Conservation (phyloP, 2,797 vertebrate species). For the Sebastes oblongus region DNA sequence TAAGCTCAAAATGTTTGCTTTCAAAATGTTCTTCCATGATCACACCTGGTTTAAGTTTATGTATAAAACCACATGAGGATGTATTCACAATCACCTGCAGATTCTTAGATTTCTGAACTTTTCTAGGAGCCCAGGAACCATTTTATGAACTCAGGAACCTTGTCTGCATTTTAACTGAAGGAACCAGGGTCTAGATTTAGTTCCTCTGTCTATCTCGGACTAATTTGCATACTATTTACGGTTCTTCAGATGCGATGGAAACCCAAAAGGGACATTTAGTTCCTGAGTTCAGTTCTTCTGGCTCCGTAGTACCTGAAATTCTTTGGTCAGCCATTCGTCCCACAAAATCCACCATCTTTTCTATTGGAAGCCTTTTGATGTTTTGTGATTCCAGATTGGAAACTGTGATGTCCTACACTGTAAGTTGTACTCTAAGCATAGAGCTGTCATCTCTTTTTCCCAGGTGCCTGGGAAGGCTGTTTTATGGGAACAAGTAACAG, state of each 20-base stretch:
- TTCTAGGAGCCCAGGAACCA: neutral
- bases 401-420: neutral
- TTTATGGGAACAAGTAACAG: slow-evolving; percentile 46
- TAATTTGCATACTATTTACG: no score
- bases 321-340: neutral
- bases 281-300: neutral
- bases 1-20: neutral
- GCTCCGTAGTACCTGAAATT: neutral
- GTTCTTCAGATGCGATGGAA: no score
- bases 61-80: neutral
- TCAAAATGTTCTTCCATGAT: neutral
- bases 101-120: neutral
- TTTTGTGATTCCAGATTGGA: neutral
- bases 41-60: neutral
- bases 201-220: neutral
- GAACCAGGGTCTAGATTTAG: neutral
- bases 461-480: slow-evolving; percentile 74
- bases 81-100: neutral
- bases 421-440: neutral
- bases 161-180: neutral
- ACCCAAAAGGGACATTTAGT: no score
- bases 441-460: neutral
- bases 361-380: neutral
- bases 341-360: neutral
- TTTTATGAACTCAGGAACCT: neutral